phyloP scores from a whole-genome alignment of 1,140 invertebrate genomes.

The Gonatopus flavifemur region DNA sequence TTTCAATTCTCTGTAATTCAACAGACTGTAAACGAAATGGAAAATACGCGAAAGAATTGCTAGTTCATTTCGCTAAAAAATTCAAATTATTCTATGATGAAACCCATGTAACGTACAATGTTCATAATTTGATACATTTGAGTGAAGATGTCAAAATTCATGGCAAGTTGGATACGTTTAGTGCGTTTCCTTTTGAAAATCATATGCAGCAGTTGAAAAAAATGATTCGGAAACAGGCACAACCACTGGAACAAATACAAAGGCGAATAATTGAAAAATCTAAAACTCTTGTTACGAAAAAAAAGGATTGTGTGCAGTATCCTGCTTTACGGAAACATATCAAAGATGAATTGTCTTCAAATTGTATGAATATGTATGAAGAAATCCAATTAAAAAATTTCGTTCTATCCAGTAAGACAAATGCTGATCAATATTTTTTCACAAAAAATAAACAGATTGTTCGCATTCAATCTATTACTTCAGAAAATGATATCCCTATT shows the following conservation, averaged over 20 bases:
- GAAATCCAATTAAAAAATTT: constrained; percentile 1
- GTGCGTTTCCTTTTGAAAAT: constrained; percentile 19
- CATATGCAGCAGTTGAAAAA: constrained; percentile 6
- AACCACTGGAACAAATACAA: constrained; percentile 11
- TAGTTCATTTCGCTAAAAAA: constrained; percentile 7
- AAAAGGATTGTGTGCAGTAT: background rate
- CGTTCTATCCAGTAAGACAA: background rate
- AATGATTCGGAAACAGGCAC: constrained; percentile 4
- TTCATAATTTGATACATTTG: constrained; percentile 13
- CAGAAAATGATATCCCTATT: background rate
- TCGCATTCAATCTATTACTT: constrained; percentile 1
- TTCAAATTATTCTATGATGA: constrained; percentile 4
- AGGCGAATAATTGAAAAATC: background rate
- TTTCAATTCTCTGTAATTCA: constrained; percentile 32
- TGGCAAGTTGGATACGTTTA: background rate
- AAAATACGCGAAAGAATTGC: constrained; percentile 3
- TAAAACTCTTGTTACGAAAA: background rate
- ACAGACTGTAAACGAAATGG: constrained; percentile 1
- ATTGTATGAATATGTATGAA: background rate
- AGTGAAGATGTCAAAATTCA: constrained; percentile 3
- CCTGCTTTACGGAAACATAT: background rate
- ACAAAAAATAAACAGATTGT: background rate
- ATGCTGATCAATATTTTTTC: constrained; percentile 2
- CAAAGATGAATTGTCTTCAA: background rate
- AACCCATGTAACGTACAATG: constrained; percentile 2